These are phyloP conservation scores for Neogobius melanostomus DNA, from an alignment of 2,113 vertebrate genomes.

Conservation along the genomic window DNA sequence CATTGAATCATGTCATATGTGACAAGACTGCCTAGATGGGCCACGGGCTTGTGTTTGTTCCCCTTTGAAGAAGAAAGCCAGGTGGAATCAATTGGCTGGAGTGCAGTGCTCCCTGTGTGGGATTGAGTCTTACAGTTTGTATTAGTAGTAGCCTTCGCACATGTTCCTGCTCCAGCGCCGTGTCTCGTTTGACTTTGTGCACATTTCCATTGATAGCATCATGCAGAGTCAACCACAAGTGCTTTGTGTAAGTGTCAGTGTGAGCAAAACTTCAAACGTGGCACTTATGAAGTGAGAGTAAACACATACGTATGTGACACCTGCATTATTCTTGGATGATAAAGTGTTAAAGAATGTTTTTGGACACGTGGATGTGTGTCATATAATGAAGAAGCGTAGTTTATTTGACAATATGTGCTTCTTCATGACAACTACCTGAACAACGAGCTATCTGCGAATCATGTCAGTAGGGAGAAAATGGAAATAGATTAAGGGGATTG, in stretches of 20 bases:
- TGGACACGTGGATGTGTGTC: too few relatives aligned
- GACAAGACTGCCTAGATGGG: slow-evolving; percentile 1
- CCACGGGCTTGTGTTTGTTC: slow-evolving; percentile 18
- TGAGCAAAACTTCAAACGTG: neutral
- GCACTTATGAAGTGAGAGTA: neutral
- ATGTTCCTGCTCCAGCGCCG: slow-evolving; percentile 30
- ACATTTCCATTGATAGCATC: slow-evolving; percentile 26
- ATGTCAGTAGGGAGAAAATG: slow-evolving; percentile 27
- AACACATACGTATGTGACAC: neutral
- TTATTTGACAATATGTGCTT: neutral
- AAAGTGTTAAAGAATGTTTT: neutral
- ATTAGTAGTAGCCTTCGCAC: slow-evolving; percentile 42
- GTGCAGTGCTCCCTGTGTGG: slow-evolving; percentile 55
- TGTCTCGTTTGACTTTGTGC: slow-evolving; percentile 23
- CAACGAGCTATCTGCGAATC: neutral
- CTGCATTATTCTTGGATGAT: neutral
- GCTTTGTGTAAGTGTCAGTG: slow-evolving; percentile 16
- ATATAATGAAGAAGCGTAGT: too few relatives aligned
- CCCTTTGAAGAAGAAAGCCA: slow-evolving; percentile 56
- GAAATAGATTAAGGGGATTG: slow-evolving; percentile 46
- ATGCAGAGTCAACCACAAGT: slow-evolving; percentile 25
- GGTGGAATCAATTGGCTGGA: slow-evolving; percentile 58
- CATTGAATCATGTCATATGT: slow-evolving; percentile 1
- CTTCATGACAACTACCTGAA: neutral
- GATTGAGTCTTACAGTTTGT: slow-evolving; percentile 50